Percentiles rank a stretch among this genome's conserved stretches.
These are phyloP conservation scores for Camponotus fellah DNA, from an alignment of 2,888 invertebrate genomes.

Conservation along the genomic window DNA sequence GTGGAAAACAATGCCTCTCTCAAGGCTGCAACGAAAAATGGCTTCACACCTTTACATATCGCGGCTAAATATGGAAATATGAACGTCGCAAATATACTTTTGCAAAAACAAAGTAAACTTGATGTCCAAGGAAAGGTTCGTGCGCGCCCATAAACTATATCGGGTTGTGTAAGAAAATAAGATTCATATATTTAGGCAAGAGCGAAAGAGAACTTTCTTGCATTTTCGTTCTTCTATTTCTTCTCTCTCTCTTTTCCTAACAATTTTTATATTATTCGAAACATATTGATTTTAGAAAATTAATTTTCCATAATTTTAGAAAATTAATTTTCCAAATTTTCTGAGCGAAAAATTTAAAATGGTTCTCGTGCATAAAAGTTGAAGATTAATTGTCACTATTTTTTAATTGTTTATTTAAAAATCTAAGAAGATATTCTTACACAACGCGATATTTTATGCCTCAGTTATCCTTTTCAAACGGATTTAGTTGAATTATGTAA, in stretches of 20 bases:
- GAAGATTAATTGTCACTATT: not conserved
- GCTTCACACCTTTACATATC: slow-evolving; percentile 98
- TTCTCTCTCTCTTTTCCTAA: not conserved
- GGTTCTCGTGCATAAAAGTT: not conserved
- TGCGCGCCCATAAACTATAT: slow-evolving; percentile 13
- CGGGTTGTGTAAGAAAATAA: not conserved
- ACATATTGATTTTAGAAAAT: not conserved
- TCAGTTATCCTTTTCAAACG: not conserved
- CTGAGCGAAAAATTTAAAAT: not conserved
- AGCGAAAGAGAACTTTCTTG: not conserved
- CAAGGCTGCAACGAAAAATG: slow-evolving; percentile 97
- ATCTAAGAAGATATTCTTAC: not conserved
- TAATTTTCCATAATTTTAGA: not conserved
- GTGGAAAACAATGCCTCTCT: slow-evolving; percentile 96
- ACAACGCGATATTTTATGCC: not conserved
- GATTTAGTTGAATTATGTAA: not conserved
- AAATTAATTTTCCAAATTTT: not conserved
- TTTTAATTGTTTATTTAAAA: not conserved
- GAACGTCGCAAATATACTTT: slow-evolving; percentile 94
- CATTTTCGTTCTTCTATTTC: not conserved
- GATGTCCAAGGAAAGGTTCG: slow-evolving; percentile 94
- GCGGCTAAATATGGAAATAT: slow-evolving; percentile 99
- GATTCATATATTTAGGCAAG: not conserved
- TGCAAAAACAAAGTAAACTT: slow-evolving; percentile 95
- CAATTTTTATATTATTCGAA: not conserved